Evolutionary conservation across 2,888 invertebrate genomes (phyloP), one percentile per base, ranked within the genome.

Genomic region (Ochropacha duplaris): DNA sequence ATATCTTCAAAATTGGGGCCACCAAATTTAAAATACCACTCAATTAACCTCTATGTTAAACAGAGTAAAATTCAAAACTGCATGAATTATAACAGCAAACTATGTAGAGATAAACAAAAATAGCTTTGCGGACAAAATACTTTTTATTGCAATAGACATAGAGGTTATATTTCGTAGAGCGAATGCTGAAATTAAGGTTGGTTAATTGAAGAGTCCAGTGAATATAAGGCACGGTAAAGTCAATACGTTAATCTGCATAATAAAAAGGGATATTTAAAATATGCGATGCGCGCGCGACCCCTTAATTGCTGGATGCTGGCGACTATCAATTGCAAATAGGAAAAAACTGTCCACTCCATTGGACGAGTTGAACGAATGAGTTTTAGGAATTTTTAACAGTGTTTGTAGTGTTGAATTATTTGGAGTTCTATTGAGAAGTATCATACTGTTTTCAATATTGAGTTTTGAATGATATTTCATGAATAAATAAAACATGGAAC

Each of bases 191-290:
- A 39, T 14, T 16, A 57, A 60, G 55, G 34, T 58, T 68, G 57
- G 62, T 61, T 54, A 52, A 60, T 56, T n/a, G 57, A 58, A 59
- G 57, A 60, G 74, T 68, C 71, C 71, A 72, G 76, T 64, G 70
- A 65, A 71, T 72, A 61, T 72, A 69, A 70, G 66, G 69, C 64
- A 64, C 61, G 71, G 60, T 67, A 78, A 74, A 86, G 87, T 90
- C 90, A 90, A 90, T 88, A 88, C 86, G 87, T 80, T 87, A 86
- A 91, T 92, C 81, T 91, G 84, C 92, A 92, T 92, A 85, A 90
- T 87, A 90, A 91, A 86, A 86, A 87, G 77, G 84, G 85, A 82
- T 79, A 75, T 81, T 87, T 87, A 81, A 89, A 90, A 88, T 88
- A 88, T 87, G 86, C 85, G 84, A 76, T 4, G 36, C 82, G 71